Evolutionary conservation across 2,113 vertebrate genomes (phyloP).

Genomic region (Bucco capensis): DNA sequence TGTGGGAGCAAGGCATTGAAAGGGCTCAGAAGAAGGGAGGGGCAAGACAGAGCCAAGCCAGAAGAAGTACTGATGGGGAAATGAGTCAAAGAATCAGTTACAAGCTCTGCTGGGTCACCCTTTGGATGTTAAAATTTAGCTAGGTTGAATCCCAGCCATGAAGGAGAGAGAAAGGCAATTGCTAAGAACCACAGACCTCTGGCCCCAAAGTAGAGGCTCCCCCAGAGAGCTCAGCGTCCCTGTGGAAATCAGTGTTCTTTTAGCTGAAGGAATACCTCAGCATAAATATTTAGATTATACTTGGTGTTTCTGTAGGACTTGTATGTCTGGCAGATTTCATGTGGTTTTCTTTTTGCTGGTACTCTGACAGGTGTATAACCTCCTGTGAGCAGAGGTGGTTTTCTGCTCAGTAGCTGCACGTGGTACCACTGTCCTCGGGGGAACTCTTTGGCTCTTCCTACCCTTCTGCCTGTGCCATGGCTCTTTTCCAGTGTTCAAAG

Average conservation of each 20-base stretch:
- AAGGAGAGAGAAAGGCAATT: background rate
- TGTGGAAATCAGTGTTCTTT: background rate
- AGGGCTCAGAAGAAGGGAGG: background rate
- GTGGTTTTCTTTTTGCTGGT: background rate
- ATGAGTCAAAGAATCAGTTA: background rate
- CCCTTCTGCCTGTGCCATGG: accelerated
- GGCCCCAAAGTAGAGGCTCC: background rate
- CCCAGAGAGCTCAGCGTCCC: background rate
- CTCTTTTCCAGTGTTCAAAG: background rate
- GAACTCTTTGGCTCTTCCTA: background rate
- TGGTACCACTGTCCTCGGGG: background rate
- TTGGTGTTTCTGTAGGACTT: background rate
- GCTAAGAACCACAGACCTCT: background rate
- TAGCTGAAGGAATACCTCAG: background rate
- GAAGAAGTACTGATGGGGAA: background rate
- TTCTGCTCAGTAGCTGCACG: background rate
- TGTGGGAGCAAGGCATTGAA: background rate
- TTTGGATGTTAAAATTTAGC: background rate
- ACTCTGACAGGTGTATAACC: background rate
- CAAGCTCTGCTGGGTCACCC: background rate
- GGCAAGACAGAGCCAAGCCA: background rate
- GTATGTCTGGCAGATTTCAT: background rate
- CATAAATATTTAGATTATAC: background rate
- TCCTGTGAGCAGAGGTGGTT: background rate
- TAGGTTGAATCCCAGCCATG: background rate